These are phyloP conservation scores for Megalops cyprinoides DNA, from an alignment of 2,797 vertebrate genomes.

Conservation along the genomic window DNA sequence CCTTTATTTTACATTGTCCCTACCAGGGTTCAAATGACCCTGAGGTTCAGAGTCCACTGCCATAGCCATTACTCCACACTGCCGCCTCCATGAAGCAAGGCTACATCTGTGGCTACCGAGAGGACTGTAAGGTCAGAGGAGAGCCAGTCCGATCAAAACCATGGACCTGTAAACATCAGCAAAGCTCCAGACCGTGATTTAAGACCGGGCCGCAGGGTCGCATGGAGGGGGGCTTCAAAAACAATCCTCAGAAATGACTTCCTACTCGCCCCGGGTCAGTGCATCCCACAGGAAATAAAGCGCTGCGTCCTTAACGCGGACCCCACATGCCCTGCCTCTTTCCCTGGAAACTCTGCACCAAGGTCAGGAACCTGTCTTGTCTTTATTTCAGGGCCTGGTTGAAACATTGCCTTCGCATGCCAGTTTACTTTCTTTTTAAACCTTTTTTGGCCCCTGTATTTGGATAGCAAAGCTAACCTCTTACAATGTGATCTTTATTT, in stretches of 20 bases:
- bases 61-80: background rate
- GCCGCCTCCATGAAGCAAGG: background rate
- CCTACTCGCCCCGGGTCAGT: background rate
- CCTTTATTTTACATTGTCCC: background rate
- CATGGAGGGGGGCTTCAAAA: background rate
- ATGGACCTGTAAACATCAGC: background rate
- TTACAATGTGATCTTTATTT: conserved; percentile 15
- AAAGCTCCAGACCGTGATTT: background rate
- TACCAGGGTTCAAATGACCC: background rate
- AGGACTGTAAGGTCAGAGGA: no score
- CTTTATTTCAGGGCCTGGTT: conserved; percentile 12
- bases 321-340: background rate
- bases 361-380: conserved; percentile 29
- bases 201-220: background rate
- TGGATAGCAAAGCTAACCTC: background rate
- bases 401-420: conserved; percentile 27
- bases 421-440: background rate
- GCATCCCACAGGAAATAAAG: background rate
- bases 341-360: background rate
- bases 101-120: background rate
- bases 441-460: background rate
- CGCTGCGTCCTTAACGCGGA: background rate
- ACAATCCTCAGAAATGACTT: background rate
- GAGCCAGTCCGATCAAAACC: background rate
- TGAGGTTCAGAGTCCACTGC: background rate